These are phyloP conservation scores for Globicephala melas DNA, from an alignment of 2,113 vertebrate species.

Conservation along the genomic window DNA sequence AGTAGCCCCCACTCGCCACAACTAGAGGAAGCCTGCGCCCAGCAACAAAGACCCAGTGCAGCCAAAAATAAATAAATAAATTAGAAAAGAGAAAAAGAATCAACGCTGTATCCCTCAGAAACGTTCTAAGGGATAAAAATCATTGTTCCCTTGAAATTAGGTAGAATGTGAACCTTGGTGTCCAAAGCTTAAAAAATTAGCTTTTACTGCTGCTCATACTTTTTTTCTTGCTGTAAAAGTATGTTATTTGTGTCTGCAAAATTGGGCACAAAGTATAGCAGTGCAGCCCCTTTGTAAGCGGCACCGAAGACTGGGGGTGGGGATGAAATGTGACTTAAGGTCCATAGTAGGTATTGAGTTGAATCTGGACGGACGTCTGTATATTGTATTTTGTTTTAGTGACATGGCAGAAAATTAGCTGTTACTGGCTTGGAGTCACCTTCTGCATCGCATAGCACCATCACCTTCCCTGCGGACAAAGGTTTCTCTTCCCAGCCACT, in stretches of 20 bases:
- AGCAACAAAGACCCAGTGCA: too few relatives aligned
- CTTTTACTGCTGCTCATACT: neutral
- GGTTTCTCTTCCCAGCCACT: neutral
- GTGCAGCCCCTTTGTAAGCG: neutral
- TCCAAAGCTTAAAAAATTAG: neutral
- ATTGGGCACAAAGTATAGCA: neutral
- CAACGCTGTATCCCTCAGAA: neutral
- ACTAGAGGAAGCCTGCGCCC: too few relatives aligned
- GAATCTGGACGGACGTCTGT: neutral
- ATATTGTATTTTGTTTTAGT: neutral
- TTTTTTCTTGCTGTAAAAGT: neutral
- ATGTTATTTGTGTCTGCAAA: neutral
- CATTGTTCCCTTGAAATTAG: neutral
- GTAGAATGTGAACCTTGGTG: neutral
- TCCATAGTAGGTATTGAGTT: neutral
- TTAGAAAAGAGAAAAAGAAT: neutral
- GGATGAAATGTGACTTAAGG: neutral
- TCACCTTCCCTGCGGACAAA: neutral
- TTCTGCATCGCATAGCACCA: rapidly evolving
- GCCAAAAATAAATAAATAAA: too few relatives aligned
- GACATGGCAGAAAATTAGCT: neutral
- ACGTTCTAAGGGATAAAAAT: neutral
- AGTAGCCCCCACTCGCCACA: too few relatives aligned
- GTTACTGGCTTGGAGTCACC: neutral
- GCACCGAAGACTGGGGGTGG: rapidly evolving